Conservation (phyloP, 2,113 vertebrate genomes). For the Pelusios castaneus region DNA sequence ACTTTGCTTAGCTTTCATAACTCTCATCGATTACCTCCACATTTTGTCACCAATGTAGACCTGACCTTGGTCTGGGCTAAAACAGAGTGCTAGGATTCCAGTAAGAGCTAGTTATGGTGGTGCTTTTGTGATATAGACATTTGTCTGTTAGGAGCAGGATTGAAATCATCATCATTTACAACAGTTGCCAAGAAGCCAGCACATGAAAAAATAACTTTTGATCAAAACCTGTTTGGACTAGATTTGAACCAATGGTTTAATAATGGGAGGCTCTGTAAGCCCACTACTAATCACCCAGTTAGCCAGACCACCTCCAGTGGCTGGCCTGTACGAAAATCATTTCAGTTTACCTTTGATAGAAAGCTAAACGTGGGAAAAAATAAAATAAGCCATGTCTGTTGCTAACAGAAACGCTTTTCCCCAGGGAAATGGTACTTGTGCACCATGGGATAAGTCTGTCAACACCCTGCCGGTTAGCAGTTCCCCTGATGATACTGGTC, state of each 20-base stretch:
- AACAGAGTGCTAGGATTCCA: not conserved
- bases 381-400: not conserved
- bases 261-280: not conserved
- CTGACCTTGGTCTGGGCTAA: not conserved
- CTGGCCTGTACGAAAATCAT: not conserved
- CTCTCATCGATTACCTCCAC: too few relatives aligned
- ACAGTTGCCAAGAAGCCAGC: not conserved
- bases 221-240: slow-evolving; percentile 32
- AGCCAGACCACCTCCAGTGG: not conserved
- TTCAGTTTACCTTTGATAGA: not conserved
- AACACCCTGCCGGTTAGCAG: not conserved
- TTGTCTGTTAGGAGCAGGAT: not conserved
- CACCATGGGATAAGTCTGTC: not conserved
- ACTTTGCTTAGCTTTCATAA: too few relatives aligned
- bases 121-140: not conserved
- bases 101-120: not conserved
- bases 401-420: not conserved
- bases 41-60: too few relatives aligned
- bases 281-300: slow-evolving; percentile 20
- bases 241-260: not conserved
- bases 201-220: slow-evolving; percentile 29
- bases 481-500: not conserved
- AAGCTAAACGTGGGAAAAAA: slow-evolving; percentile 10
- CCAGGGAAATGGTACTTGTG: not conserved
- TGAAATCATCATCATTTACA: not conserved